Evolutionary conservation across 2,113 vertebrate species (phyloP).

Genomic region (Percina caprodes): DNA sequence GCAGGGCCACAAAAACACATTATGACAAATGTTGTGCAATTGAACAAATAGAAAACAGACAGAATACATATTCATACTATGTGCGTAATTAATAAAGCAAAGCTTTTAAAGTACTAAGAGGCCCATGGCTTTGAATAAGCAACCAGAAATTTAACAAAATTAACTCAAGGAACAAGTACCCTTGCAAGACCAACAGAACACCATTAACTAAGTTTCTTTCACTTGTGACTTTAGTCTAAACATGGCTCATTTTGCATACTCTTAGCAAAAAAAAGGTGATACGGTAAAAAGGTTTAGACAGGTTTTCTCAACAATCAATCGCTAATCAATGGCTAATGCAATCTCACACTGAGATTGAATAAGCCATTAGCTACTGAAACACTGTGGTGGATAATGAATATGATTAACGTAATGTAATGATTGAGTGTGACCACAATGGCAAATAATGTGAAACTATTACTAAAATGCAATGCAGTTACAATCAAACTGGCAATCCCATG

Average conservation of each 20-base stretch:
- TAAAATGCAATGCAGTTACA: slow-evolving; percentile 17
- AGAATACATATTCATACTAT: neutral
- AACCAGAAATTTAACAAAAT: neutral
- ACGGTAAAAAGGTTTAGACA: slow-evolving; percentile 31
- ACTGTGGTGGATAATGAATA: slow-evolving; percentile 49
- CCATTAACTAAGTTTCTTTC: neutral
- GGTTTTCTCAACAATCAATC: slow-evolving; percentile 58
- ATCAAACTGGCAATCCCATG: neutral
- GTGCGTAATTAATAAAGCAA: neutral
- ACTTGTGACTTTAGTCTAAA: slow-evolving; percentile 11
- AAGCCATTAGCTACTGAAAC: slow-evolving; percentile 48
- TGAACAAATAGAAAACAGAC: slow-evolving; percentile 6
- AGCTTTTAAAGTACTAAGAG: slow-evolving; percentile 12
- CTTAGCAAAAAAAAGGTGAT: slow-evolving; percentile 9
- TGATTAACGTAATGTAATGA: slow-evolving; percentile 43
- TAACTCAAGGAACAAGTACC: neutral
- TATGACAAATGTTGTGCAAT: slow-evolving; percentile 19
- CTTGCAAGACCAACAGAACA: neutral
- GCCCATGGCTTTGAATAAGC: slow-evolving; percentile 4
- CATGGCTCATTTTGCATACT: slow-evolving; percentile 19
- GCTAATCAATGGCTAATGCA: too few species aligned
- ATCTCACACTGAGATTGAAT: slow-evolving; percentile 39
- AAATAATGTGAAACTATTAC: slow-evolving; percentile 57
- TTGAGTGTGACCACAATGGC: slow-evolving; percentile 46
- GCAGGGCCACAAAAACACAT: slow-evolving; percentile 22